Evolutionary conservation across 2,113 vertebrate species (phyloP).

Genomic region (Oryzias celebensis): DNA sequence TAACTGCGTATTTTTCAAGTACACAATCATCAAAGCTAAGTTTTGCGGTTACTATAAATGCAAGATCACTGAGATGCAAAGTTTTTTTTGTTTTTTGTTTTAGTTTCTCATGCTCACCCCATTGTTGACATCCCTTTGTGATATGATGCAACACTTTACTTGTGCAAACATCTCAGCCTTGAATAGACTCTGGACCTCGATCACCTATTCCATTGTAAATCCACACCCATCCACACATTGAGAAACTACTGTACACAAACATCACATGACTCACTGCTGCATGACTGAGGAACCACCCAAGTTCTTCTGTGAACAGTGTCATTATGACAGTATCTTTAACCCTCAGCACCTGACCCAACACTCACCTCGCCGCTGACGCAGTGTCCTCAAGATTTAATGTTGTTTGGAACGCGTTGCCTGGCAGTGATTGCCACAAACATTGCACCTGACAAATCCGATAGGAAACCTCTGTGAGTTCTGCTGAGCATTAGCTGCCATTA

Average conservation of each 20-base stretch:
- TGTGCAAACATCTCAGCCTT: constrained; percentile 57
- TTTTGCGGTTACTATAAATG: no score
- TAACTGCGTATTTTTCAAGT: no score
- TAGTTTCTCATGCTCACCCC: constrained; percentile 3
- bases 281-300: constrained; percentile 31
- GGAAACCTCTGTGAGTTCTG: constrained; percentile 65
- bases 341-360: constrained; percentile 40
- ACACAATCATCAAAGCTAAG: no score
- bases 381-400: constrained; percentile 39
- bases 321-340: constrained; percentile 16
- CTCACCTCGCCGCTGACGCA: constrained; percentile 39
- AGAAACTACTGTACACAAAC: constrained; percentile 44
- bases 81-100: not conserved
- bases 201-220: constrained; percentile 41
- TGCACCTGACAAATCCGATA: constrained; percentile 72
- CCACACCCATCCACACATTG: constrained; percentile 46
- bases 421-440: constrained; percentile 70
- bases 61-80: no score
- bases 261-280: constrained; percentile 49
- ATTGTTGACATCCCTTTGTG: constrained; percentile 37
- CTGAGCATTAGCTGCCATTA: constrained; percentile 64
- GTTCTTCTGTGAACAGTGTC: constrained; percentile 25
- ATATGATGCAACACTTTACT: constrained; percentile 49
- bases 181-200: constrained; percentile 62
- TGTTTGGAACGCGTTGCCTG: constrained; percentile 75